Evolutionary conservation across 2,888 invertebrate species (phyloP).

Genomic region (Parnassius orleans): DNA sequence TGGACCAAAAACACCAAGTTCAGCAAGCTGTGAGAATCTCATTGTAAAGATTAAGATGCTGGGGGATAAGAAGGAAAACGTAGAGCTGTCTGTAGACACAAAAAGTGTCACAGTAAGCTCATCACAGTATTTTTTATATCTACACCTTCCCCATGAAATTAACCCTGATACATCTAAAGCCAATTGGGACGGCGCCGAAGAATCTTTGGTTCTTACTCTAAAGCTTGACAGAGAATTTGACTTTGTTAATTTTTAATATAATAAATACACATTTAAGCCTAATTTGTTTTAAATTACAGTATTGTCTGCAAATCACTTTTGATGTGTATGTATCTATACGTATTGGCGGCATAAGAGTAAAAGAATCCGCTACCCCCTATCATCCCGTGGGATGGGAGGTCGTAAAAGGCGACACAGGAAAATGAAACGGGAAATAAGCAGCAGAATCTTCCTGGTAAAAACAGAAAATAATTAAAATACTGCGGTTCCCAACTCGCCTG

Average conservation of each 20-base stretch:
- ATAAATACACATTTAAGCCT: background rate
- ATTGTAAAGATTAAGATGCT: conserved; percentile 89
- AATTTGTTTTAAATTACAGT: background rate
- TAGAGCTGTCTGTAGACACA: conserved; percentile 85
- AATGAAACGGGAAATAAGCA: too few species aligned
- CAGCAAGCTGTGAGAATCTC: conserved; percentile 93
- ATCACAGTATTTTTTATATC: conserved; percentile 84
- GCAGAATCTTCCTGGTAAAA: too few species aligned
- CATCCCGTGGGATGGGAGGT: too few species aligned
- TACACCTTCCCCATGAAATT: conserved; percentile 90
- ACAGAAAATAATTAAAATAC: too few species aligned
- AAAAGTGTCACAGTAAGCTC: conserved; percentile 83
- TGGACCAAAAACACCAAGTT: conserved; percentile 88
- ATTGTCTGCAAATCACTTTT: too few species aligned
- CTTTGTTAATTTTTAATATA: conserved; percentile 89
- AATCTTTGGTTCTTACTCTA: conserved; percentile 86
- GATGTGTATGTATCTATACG: too few species aligned
- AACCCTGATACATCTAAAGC: conserved; percentile 91
- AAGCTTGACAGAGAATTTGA: conserved; percentile 91
- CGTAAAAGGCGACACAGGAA: too few species aligned
- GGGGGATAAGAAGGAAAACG: conserved; percentile 86
- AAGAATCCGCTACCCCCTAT: too few species aligned
- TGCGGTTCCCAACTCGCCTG: too few species aligned
- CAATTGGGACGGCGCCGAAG: conserved; percentile 85
- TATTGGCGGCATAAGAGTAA: too few species aligned